Conservation (phyloP, 2,113 vertebrate species). For the Hippolais icterina region DNA sequence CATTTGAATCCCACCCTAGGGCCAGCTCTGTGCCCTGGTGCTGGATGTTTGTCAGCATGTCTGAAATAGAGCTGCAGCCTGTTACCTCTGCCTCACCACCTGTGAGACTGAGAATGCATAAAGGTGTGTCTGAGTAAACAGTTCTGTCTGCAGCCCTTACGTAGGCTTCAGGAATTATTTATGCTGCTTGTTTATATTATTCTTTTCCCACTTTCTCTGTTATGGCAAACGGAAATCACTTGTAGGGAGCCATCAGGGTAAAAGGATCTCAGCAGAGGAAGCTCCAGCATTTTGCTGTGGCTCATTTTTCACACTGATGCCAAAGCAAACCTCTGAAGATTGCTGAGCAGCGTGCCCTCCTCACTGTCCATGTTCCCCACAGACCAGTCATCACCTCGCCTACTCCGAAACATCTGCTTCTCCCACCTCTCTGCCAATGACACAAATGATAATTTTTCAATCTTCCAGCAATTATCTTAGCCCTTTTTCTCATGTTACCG, state of each 20-base stretch:
- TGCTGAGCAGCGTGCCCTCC: neutral
- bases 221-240: neutral
- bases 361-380: neutral
- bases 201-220: neutral
- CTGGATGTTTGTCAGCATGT: neutral
- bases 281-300: neutral
- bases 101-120: neutral
- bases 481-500: constrained; percentile 28
- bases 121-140: neutral
- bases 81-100: neutral
- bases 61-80: neutral
- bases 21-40: neutral
- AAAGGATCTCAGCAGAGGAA: neutral
- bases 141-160: neutral
- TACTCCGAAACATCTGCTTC: neutral
- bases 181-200: neutral
- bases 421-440: neutral
- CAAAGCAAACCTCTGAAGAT: neutral
- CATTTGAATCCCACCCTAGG: neutral
- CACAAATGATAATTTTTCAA: constrained; percentile 32
- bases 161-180: neutral
- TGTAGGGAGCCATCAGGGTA: neutral
- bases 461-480: constrained; percentile 16
- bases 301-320: neutral
- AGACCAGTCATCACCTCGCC: neutral